Evolutionary conservation across 2,888 invertebrate genomes (phyloP).

Genomic region (Ophion slaviceki): DNA sequence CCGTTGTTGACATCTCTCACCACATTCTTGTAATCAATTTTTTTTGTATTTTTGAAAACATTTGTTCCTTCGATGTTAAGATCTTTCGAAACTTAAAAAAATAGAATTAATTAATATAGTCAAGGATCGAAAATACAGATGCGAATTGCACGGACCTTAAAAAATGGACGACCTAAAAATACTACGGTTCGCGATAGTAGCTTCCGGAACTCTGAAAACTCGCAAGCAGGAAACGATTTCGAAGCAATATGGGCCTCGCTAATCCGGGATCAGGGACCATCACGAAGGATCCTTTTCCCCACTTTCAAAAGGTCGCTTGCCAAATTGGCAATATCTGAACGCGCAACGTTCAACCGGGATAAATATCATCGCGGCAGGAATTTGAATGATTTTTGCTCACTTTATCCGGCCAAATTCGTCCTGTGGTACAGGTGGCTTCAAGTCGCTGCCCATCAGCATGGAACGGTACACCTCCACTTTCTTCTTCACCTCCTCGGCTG

Average conservation of each 20-base stretch:
- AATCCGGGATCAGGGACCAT: constrained; percentile 67
- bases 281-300: neutral
- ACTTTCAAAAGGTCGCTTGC: constrained; percentile 11
- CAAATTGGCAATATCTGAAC: constrained; percentile 39
- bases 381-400: constrained; percentile 84
- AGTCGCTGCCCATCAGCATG: constrained; percentile 90
- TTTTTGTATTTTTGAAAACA: neutral
- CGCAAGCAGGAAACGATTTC: neutral
- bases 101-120: neutral
- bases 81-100: neutral
- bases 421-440: constrained; percentile 86
- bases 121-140: neutral
- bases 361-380: constrained; percentile 11
- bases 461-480: constrained; percentile 95
- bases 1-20: neutral
- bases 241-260: constrained; percentile 13
- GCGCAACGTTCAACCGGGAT: neutral
- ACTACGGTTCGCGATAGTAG: neutral
- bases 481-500: constrained; percentile 92
- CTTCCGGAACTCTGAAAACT: neutral
- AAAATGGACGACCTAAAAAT: neutral
- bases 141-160: neutral
- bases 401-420: constrained; percentile 95
- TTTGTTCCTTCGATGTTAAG: neutral
- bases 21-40: neutral